phyloP scores from a whole-genome alignment of 2,888 invertebrate species.

The Eudemis profundana region DNA sequence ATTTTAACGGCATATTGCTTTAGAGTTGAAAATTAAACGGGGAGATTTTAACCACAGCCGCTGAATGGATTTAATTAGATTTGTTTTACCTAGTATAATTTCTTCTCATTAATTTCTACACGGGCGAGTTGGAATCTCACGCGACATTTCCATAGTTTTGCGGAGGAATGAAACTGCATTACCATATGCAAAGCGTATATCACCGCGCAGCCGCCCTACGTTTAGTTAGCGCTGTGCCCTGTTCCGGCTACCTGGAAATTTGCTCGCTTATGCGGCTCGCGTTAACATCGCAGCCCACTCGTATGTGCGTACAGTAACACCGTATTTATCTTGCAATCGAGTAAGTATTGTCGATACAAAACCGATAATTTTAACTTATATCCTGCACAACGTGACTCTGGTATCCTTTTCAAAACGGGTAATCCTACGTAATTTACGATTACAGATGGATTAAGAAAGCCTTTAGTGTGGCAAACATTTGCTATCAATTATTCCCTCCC shows the following conservation, averaged over 20 bases:
- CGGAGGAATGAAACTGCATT: slow-evolving; percentile 59
- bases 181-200: slow-evolving; percentile 62
- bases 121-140: slow-evolving; percentile 57
- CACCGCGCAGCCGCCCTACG: slow-evolving; percentile 46
- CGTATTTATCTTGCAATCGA: slow-evolving; percentile 2
- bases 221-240: slow-evolving; percentile 26
- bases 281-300: slow-evolving; percentile 15
- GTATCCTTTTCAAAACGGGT: no score
- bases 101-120: slow-evolving; percentile 76
- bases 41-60: slow-evolving; percentile 61
- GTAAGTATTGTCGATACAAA: not conserved
- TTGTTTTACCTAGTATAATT: slow-evolving; percentile 67
- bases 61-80: slow-evolving; percentile 71
- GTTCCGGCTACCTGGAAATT: slow-evolving; percentile 32
- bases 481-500: no score
- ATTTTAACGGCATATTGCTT: slow-evolving; percentile 74
- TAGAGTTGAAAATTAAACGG: slow-evolving; percentile 69
- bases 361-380: not conserved
- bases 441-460: no score
- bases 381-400: no score
- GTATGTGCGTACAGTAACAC: not conserved
- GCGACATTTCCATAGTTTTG: slow-evolving; percentile 67
- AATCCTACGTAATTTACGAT: no score
- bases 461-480: no score
- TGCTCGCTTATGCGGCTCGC: slow-evolving; percentile 18